These are phyloP conservation scores for Leucosticte australis DNA, from an alignment of 2,113 vertebrate genomes.

Conservation along the genomic window DNA sequence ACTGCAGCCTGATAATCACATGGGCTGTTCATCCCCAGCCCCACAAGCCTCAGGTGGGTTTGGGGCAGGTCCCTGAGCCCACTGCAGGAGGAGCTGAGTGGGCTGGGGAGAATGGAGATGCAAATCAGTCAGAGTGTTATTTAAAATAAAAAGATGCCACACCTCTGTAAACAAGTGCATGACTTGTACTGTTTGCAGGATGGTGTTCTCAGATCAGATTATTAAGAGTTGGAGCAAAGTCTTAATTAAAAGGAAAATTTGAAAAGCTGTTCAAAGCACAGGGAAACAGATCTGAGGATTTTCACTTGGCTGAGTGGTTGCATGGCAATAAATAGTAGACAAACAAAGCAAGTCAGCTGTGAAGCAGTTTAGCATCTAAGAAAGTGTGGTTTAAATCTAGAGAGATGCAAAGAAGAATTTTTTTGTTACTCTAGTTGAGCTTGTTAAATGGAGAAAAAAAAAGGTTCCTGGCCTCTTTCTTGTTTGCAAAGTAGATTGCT, in stretches of 20 bases:
- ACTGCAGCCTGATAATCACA: neutral
- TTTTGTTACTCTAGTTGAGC: neutral
- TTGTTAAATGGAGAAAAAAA: neutral
- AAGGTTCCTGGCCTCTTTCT: neutral
- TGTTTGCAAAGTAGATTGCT: neutral
- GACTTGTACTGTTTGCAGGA: neutral
- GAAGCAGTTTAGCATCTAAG: neutral
- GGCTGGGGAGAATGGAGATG: neutral
- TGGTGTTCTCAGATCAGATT: neutral
- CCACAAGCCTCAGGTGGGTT: rapidly evolving
- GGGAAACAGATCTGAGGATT: neutral
- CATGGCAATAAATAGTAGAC: neutral
- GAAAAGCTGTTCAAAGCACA: neutral
- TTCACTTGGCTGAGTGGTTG: neutral
- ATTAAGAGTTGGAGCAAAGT: neutral
- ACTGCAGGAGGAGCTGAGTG: neutral
- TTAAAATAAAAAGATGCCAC: neutral
- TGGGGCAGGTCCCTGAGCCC: neutral
- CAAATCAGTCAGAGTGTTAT: neutral
- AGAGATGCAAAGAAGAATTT: neutral
- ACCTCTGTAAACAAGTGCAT: neutral
- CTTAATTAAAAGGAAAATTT: neutral
- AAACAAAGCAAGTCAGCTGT: neutral
- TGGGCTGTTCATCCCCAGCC: rapidly evolving
- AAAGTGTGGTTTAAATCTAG: neutral